Base-by-base conservation (phyloP, 2,888 invertebrate species). In the Calameuta pallipes region DNA sequence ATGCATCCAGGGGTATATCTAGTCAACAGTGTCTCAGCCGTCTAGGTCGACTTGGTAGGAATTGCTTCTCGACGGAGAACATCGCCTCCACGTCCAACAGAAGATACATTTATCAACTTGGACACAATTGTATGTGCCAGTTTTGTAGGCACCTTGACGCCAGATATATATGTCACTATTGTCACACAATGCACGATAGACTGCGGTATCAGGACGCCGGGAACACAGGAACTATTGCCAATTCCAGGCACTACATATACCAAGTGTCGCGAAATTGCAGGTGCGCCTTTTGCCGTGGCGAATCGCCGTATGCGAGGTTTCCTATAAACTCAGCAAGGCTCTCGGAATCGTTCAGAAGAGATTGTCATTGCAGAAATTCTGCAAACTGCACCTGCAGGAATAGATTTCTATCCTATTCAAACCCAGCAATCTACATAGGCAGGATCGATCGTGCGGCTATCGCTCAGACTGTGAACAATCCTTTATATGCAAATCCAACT, bases 1-100 rank as follows among this genome's bases (percentile, higher is more conserved):
- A 88, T 76, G 81, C 86, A 0, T 84, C 87, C 2, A 83, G 86
- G 76, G 83, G 83, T 31, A 82, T 88, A 3, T 78, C 85, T 34
- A 87, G 82, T 75, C 88, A 87, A 11, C 86, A 88, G 11, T 88
- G 87, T 37, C 87, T 89, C 11, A 88, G 83, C 79, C 85, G 87
- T 11, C 74, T 89, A 11, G 86, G 85, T 34, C 85, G 89, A 69
- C 82, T 90, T 41, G 90, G 90, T 15, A 83, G 90, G 13, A 90
- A 91, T 77, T 91, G 90, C 78, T 91, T 91, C 73, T 91, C 90
- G 9, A 89, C 89, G n/a, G 90, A 90, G 73, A 91, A 91, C 69
- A 89, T 91, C 69, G 87, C 89, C n/a, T 87, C 87, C 12, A 87
- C 89, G 0, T 86, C 88, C 23, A 87, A 85, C 69, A 84, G 87